Percentiles rank a stretch among this genome's conserved stretches.
Evolutionary conservation across 2,113 vertebrate genomes (phyloP).

Genomic region (Rallus limicola): DNA sequence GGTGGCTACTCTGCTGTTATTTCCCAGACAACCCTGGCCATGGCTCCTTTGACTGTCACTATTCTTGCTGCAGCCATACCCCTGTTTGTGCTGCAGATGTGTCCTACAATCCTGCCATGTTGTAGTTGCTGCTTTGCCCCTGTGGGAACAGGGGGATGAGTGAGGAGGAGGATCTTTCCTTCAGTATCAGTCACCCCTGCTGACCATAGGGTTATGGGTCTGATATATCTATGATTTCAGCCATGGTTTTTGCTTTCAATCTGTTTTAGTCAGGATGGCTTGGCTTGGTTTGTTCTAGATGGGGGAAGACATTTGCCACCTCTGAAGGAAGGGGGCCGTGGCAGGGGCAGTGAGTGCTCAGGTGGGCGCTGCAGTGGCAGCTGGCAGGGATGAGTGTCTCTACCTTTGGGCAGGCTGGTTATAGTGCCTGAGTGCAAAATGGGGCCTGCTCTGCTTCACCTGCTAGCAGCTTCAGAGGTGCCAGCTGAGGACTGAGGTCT

Average conservation of each 20-base stretch:
- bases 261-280: neutral
- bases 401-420: neutral
- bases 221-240: neutral
- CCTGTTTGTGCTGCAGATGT: neutral
- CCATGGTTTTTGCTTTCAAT: neutral
- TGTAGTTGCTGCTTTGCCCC: neutral
- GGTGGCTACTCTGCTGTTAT: neutral
- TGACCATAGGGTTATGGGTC: neutral
- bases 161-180: neutral
- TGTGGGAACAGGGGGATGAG: rapidly evolving
- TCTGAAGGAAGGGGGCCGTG: neutral
- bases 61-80: neutral
- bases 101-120: rapidly evolving
- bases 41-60: neutral
- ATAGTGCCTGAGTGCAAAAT: neutral
- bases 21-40: rapidly evolving
- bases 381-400: neutral
- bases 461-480: neutral
- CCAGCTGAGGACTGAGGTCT: neutral
- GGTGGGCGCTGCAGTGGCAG: neutral
- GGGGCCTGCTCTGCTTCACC: rapidly evolving
- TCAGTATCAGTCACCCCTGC: neutral
- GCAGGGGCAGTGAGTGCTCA: neutral
- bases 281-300: neutral
- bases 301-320: neutral